A percentile compares a stretch with the other conserved stretches of the same genome.
Conservation (phyloP, 2,113 vertebrate genomes). For the Passerina amoena region DNA sequence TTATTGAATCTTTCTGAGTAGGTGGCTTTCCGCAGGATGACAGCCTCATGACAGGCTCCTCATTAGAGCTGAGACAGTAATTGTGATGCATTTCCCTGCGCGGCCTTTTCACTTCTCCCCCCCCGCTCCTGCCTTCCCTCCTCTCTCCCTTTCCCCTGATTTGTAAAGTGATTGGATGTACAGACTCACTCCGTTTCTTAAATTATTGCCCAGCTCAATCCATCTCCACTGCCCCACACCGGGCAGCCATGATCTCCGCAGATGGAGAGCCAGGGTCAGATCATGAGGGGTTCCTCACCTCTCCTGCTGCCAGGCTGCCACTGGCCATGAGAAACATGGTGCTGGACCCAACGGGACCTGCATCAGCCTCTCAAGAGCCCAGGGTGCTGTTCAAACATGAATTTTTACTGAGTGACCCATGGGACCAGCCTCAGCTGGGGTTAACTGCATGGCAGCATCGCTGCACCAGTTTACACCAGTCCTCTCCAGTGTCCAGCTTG, state of each 20-base stretch:
- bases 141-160: constrained; percentile 71
- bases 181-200: constrained; percentile 75
- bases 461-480: neutral
- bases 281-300: neutral
- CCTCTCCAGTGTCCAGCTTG: neutral
- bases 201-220: constrained; percentile 75
- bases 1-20: constrained; percentile 79
- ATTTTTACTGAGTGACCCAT: neutral
- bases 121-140: constrained; percentile 50
- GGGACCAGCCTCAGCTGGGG: neutral
- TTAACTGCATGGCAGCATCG: neutral
- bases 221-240: constrained; percentile 27
- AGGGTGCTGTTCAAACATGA: neutral
- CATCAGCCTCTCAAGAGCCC: neutral
- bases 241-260: neutral
- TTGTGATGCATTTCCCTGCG: constrained; percentile 77
- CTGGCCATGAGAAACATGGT: rapidly evolving
- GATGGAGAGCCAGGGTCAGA: neutral
- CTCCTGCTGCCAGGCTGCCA: neutral
- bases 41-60: constrained; percentile 79
- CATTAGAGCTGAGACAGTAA: constrained; percentile 78
- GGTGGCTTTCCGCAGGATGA: constrained; percentile 76
- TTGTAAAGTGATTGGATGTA: constrained; percentile 79
- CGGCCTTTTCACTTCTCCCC: constrained; percentile 71
- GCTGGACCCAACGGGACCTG: rapidly evolving